These are phyloP conservation scores for Magallana ariakensis DNA, from an alignment of 1,140 invertebrate species.

Conservation along the genomic window DNA sequence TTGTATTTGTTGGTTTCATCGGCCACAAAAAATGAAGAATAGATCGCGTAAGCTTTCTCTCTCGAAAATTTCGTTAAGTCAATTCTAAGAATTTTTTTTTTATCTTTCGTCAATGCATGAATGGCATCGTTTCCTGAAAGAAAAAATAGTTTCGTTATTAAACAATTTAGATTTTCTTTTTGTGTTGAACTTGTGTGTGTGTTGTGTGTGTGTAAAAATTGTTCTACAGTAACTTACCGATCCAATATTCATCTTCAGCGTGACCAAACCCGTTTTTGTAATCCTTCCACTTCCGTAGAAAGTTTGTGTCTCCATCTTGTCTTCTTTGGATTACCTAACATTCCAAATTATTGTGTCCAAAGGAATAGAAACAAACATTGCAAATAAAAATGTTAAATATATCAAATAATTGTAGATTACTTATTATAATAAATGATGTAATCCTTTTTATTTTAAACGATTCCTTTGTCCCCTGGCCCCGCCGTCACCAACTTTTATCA, in stretches of 20 bases:
- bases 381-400: no score
- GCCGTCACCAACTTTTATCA: no score
- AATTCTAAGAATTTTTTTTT: background rate
- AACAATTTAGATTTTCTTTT: no score
- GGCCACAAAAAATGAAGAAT: background rate
- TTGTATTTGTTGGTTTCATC: background rate
- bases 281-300: background rate
- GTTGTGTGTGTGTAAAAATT: no score
- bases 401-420: no score
- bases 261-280: background rate
- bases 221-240: background rate
- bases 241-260: background rate
- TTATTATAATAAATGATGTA: no score
- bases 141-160: no score
- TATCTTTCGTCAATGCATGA: background rate
- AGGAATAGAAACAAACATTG: no score
- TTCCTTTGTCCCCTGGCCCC: background rate
- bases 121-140: background rate
- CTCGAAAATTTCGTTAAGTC: background rate
- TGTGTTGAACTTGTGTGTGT: no score
- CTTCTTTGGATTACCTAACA: no score
- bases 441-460: no score
- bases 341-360: no score
- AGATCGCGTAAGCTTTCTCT: background rate
- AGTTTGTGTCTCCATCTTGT: background rate